Evolutionary conservation across 2,888 invertebrate genomes (phyloP).

Genomic region (Melanargia galathea): DNA sequence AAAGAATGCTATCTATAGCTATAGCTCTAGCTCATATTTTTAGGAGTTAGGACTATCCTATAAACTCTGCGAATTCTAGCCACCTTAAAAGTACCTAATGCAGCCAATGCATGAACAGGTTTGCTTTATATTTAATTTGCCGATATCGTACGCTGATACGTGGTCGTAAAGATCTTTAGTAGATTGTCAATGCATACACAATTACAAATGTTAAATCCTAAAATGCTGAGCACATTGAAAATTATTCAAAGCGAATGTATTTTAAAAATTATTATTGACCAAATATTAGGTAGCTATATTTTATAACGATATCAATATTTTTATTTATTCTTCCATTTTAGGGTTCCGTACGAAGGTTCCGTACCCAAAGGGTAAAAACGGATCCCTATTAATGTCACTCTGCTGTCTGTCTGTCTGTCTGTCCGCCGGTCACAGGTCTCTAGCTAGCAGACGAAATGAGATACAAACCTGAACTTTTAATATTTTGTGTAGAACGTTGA

Average conservation of each 20-base stretch:
- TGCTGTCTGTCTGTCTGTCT: too few species aligned
- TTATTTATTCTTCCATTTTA: too few species aligned
- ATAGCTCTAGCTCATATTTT: neutral
- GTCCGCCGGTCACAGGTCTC: too few species aligned
- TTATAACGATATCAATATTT: too few species aligned
- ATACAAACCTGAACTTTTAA: too few species aligned
- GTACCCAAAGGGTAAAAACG: too few species aligned
- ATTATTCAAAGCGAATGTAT: neutral
- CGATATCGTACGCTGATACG: conserved; percentile 19
- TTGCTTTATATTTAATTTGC: conserved; percentile 28
- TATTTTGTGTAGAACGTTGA: too few species aligned
- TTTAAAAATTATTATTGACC: neutral
- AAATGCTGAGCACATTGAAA: neutral
- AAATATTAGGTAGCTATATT: too few species aligned
- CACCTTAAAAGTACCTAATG: conserved; percentile 1
- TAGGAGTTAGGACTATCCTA: conserved; percentile 13
- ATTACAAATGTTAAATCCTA: neutral
- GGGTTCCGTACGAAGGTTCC: too few species aligned
- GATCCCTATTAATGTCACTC: too few species aligned
- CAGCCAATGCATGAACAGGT: conserved; percentile 20
- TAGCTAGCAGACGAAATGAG: too few species aligned
- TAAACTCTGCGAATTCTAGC: neutral
- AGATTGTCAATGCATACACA: conserved; percentile 11
- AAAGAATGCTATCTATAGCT: too few species aligned
- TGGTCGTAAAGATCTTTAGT: conserved; percentile 12